phyloP scores from a whole-genome alignment of 1,140 invertebrate species.

The Drosophila jambulina region DNA sequence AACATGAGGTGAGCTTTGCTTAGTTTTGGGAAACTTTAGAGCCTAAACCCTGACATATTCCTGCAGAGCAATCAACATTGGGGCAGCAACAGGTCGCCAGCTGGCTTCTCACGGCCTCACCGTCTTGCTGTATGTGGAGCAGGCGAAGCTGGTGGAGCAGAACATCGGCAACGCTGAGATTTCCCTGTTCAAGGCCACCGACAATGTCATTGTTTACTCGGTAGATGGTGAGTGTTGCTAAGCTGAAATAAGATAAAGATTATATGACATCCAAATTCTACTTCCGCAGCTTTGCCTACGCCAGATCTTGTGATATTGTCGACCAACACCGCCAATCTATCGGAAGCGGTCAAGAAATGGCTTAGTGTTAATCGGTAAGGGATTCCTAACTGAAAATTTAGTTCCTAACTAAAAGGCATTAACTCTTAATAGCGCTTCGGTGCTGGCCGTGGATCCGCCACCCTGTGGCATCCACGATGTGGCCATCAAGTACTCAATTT shows the following conservation, averaged over 20 bases:
- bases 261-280: not conserved
- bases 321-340: constrained; percentile 74
- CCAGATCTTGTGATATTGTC: constrained; percentile 84
- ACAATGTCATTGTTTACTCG: constrained; percentile 74
- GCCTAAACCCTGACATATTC: not conserved
- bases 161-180: constrained; percentile 84
- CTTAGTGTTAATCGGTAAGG: constrained; percentile 87
- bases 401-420: not conserved
- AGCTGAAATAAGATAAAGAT: not conserved
- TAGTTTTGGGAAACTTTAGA: not conserved
- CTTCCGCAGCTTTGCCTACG: constrained; percentile 65
- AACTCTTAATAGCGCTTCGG: constrained; percentile 87
- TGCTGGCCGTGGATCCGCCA: constrained; percentile 93
- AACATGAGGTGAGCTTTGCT: constrained; percentile 55
- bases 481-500: constrained; percentile 90
- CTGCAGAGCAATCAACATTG: constrained; percentile 88
- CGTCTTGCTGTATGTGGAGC: constrained; percentile 89
- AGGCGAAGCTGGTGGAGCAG: constrained; percentile 85
- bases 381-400: not conserved
- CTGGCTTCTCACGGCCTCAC: constrained; percentile 93
- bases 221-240: constrained; percentile 63
- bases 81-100: constrained; percentile 91
- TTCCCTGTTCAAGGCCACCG: constrained; percentile 81
- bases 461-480: constrained; percentile 88
- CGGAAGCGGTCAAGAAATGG: constrained; percentile 87